Evolutionary conservation across 2,797 vertebrate species (phyloP), one percentile per base, ranked within the genome.

Genomic region (Gymnoscopelus microlampas): DNA sequence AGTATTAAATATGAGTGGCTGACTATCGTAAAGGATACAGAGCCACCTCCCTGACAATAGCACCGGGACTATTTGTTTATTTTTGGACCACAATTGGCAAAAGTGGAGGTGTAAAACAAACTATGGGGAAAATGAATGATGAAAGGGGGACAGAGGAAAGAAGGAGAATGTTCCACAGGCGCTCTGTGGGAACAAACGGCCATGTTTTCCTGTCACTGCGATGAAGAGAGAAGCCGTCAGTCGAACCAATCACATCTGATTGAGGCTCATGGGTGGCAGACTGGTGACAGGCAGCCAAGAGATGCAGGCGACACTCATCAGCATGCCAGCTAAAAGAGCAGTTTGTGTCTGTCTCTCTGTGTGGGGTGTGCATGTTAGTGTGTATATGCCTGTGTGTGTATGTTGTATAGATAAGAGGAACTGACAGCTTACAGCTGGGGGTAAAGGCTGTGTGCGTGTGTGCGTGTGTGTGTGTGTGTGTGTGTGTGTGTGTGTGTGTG

Each of bases 341-440:
- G 88, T 89, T 87, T 90, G 76, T 78, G 74, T 85, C 39, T 44
- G 39, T 10, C 39, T 44, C 39, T 1, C 39, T 44, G 39, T 44
- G 39, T 44, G 39, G 54, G 26, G 54, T 26, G 19, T 68, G 63
- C 26, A 56, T 63, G 77, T 79, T 73, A 66, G 70, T 80, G 69
- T 83, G 68, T 86, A 59, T 81, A 5, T 68, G 23, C 69, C 60
- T 71, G 78, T 82, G 82, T 71, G 68, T 57, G 53, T 88, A 86
- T 70, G 85, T 84, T 78, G 87, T 88, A 87, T 82, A 90, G 90
- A 92, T 91, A 92, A 92, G 86, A 90, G 87, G 89, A 91, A 90
- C 89, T 91, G 91, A 92, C 91, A 92, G 89, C 86, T 91, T 92
- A 91, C 91, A 92, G 91, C 91, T 91, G 90, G 89, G 88, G 91